A percentile compares a stretch with the other conserved stretches of the same genome.
phyloP scores from a whole-genome alignment of 2,888 invertebrate genomes.

The Hirtodrosophila alboralis region DNA sequence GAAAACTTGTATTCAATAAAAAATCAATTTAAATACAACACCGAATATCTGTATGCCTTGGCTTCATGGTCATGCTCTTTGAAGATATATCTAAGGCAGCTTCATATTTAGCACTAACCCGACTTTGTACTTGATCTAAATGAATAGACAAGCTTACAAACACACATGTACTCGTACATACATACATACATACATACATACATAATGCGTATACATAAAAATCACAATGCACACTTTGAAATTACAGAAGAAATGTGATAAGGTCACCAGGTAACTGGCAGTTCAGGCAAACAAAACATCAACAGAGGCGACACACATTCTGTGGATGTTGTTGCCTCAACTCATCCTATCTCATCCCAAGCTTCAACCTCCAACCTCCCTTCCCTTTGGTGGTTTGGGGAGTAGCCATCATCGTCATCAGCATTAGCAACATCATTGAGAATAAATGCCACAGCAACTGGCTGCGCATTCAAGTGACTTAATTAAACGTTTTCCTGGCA shows the following conservation, averaged over 20 bases:
- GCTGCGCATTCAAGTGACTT: slow-evolving; percentile 75
- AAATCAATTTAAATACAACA: no score
- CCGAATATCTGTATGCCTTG: no score
- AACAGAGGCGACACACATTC: slow-evolving; percentile 23
- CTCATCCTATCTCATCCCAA: no score
- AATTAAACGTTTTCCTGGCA: slow-evolving; percentile 71
- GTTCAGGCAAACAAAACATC: slow-evolving; percentile 29
- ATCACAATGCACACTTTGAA: slow-evolving; percentile 65
- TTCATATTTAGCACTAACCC: slow-evolving; percentile 25
- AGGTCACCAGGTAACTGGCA: slow-evolving; percentile 49
- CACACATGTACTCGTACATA: neutral
- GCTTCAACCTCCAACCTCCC: neutral
- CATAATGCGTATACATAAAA: slow-evolving; percentile 48
- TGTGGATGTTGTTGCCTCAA: neutral
- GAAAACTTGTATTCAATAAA: no score
- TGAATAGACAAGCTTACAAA: slow-evolving; percentile 33
- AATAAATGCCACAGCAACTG: slow-evolving; percentile 74
- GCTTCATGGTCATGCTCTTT: neutral
- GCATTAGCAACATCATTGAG: slow-evolving; percentile 75
- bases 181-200: neutral
- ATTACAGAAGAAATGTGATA: slow-evolving; percentile 46
- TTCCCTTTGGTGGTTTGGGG: slow-evolving; percentile 1
- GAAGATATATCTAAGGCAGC: neutral
- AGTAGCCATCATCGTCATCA: slow-evolving; percentile 57
- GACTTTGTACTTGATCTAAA: slow-evolving; percentile 46